A percentile compares a stretch with the other conserved stretches of the same genome.
phyloP scores from a whole-genome alignment of 2,113 vertebrate species.

The Sylvietta virens region DNA sequence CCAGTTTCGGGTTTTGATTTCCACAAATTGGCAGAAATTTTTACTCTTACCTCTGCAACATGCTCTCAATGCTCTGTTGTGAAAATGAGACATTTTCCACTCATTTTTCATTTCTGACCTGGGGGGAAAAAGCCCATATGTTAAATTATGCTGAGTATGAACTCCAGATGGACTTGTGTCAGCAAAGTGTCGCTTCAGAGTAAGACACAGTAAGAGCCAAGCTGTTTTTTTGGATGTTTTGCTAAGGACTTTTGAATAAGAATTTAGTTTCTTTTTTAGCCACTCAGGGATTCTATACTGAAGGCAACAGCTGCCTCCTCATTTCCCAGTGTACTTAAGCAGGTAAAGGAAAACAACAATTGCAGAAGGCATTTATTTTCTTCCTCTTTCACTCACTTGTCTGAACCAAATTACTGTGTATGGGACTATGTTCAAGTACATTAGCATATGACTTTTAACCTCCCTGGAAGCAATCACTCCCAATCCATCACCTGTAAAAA shows the following conservation, averaged over 20 bases:
- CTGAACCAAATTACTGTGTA: neutral
- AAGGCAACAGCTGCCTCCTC: neutral
- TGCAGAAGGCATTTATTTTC: neutral
- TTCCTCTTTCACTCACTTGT: neutral
- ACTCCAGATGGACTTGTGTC: neutral
- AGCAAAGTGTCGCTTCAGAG: neutral
- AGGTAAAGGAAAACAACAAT: neutral
- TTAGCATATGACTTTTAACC: neutral
- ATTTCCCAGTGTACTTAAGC: neutral
- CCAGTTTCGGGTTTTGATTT: neutral
- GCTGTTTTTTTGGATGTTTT: neutral
- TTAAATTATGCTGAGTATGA: neutral
- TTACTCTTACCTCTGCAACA: conserved; percentile 6
- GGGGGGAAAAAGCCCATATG: neutral
- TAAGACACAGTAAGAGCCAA: neutral
- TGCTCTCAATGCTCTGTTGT: neutral
- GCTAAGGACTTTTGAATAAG: neutral
- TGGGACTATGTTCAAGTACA: neutral
- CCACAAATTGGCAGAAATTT: neutral
- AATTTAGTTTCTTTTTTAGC: neutral
- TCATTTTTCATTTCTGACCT: neutral
- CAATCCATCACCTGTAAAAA: neutral
- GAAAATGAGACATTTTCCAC: neutral
- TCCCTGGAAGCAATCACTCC: neutral
- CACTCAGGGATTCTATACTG: neutral